phyloP scores from a whole-genome alignment of 37 sponge, comb jelly and placozoan species.

The Tethya wilhelma region DNA sequence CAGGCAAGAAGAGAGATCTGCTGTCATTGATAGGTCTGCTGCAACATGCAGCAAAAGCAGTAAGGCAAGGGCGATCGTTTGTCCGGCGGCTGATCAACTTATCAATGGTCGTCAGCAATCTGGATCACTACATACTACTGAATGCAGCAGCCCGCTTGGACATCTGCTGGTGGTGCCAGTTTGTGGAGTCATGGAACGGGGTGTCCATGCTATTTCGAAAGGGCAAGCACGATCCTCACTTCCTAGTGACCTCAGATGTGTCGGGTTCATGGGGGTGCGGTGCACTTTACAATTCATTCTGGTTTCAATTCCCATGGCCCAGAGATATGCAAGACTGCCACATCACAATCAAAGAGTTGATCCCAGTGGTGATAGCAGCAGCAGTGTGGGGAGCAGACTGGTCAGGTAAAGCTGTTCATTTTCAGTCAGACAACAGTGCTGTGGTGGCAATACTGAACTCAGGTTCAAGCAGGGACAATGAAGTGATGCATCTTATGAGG shows the following conservation, averaged over 20 bases:
- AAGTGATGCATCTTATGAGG: slow-evolving; percentile 54
- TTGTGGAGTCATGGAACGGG: slow-evolving; percentile 15
- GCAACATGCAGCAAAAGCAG: slow-evolving; percentile 16
- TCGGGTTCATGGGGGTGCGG: slow-evolving; percentile 57
- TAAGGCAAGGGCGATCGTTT: slow-evolving; percentile 6
- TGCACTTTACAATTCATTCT: slow-evolving; percentile 9
- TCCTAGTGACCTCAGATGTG: slow-evolving; percentile 30
- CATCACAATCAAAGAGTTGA: slow-evolving; percentile 63
- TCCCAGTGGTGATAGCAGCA: slow-evolving; percentile 47
- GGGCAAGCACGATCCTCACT: neutral
- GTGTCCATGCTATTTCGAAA: neutral
- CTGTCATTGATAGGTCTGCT: neutral
- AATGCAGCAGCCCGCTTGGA: slow-evolving; percentile 12
- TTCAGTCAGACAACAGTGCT: slow-evolving; percentile 48
- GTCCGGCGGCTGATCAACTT: neutral
- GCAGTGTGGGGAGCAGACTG: slow-evolving; percentile 56
- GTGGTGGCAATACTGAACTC: slow-evolving; percentile 31
- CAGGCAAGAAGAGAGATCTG: neutral
- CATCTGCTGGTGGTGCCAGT: slow-evolving; percentile 20
- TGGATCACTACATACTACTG: slow-evolving; percentile 11
- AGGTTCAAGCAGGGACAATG: slow-evolving; percentile 17
- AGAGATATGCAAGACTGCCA: neutral
- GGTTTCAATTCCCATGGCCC: slow-evolving; percentile 53
- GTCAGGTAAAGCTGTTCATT: slow-evolving; percentile 20
- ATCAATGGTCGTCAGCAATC: no score